Evolutionary conservation across 35 echinoderm and acorn worm species (phyloP).

Genomic region (Apostichopus parvimensis): DNA sequence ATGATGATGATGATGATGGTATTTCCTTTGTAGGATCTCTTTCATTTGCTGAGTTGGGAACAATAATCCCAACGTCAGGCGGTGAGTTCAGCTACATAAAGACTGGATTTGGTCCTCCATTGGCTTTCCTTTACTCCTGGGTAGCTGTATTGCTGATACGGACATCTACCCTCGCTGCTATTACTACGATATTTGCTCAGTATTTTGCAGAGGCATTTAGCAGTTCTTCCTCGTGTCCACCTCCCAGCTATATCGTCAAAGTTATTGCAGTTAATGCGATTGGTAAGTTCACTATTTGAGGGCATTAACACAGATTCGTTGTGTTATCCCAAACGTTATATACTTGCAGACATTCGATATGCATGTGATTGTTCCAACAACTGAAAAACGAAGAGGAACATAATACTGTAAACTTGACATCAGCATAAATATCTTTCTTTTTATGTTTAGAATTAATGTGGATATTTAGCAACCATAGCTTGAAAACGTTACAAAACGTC

Average conservation of each 20-base stretch:
- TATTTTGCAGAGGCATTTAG: slow-evolving; percentile 22
- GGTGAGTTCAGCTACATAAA: slow-evolving; percentile 81
- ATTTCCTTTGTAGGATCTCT: slow-evolving; percentile 60
- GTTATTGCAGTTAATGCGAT: background rate
- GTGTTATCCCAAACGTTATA: background rate
- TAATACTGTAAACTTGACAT: too few species aligned
- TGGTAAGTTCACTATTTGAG: slow-evolving; percentile 11
- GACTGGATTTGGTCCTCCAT: slow-evolving; percentile 65
- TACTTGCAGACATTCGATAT: too few species aligned
- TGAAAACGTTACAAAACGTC: too few species aligned
- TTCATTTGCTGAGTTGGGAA: slow-evolving; percentile 88
- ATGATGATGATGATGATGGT: background rate
- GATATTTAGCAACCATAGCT: too few species aligned
- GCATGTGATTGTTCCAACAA: too few species aligned
- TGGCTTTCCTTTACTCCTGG: slow-evolving; percentile 83
- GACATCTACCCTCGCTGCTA: slow-evolving; percentile 68
- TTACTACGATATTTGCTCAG: slow-evolving; percentile 66
- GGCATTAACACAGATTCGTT: background rate
- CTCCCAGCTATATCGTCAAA: slow-evolving; percentile 32
- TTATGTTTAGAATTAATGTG: too few species aligned
- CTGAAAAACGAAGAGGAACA: too few species aligned
- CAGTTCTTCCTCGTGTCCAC: background rate
- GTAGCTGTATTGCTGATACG: slow-evolving; percentile 67
- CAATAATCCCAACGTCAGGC: slow-evolving; percentile 83
- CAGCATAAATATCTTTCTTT: too few species aligned